Conservation (phyloP, 2,797 vertebrate species). For the Tinamus major region DNA sequence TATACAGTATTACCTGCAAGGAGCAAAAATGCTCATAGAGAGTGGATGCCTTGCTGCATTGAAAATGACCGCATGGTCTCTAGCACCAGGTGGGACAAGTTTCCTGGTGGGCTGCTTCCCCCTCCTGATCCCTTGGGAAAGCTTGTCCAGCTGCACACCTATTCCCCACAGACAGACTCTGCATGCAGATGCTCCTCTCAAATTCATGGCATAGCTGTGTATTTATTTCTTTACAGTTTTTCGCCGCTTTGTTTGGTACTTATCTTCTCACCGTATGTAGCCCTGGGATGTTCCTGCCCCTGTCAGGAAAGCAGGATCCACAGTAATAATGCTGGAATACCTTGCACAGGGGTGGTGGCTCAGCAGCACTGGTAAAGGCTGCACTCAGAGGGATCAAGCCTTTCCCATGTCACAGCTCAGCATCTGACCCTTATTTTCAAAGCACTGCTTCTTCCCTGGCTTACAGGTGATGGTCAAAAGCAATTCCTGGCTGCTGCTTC, state of each 20-base stretch:
- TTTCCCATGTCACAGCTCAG: constrained; percentile 41
- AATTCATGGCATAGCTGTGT: neutral
- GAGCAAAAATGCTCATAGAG: constrained; percentile 18
- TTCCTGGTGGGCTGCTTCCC: neutral
- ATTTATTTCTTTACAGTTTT: neutral
- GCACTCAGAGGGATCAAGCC: constrained; percentile 12
- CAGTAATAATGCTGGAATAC: neutral
- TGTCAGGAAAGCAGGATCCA: neutral
- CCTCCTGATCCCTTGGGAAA: neutral
- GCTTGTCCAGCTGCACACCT: neutral
- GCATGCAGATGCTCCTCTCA: neutral
- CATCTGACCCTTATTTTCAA: constrained; percentile 40
- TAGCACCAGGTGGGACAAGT: neutral
- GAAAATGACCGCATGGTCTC: neutral
- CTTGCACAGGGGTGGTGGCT: constrained; percentile 21
- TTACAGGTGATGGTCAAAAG: constrained; percentile 35
- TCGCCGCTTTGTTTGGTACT: neutral
- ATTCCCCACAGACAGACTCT: neutral
- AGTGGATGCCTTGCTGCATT: neutral
- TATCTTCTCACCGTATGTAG: neutral
- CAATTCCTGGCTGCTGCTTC: constrained; percentile 40
- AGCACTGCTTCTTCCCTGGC: constrained; percentile 44
- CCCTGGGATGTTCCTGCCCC: neutral
- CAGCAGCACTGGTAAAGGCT: constrained; percentile 27
- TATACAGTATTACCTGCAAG: neutral